These are phyloP conservation scores for Boloria selene DNA, from an alignment of 2,888 invertebrate species.

Conservation along the genomic window DNA sequence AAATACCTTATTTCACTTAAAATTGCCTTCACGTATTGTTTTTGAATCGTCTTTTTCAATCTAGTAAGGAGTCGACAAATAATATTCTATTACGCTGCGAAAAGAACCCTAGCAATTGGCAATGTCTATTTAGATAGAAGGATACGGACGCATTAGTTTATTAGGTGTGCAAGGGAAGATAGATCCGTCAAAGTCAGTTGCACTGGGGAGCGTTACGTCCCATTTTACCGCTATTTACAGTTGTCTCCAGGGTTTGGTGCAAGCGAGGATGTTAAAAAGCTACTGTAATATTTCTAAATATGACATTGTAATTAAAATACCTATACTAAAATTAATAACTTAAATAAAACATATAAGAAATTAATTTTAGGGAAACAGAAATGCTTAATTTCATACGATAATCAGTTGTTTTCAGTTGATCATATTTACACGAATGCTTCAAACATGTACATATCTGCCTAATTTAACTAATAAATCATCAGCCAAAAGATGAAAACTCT, in stretches of 20 bases:
- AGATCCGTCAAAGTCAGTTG: constrained; percentile 74
- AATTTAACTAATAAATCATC: too few relatives aligned
- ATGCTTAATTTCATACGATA: too few relatives aligned
- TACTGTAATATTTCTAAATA: not conserved
- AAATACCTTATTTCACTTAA: constrained; percentile 12
- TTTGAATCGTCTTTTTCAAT: constrained; percentile 11
- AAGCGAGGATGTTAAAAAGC: constrained; percentile 28
- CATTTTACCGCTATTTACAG: constrained; percentile 73
- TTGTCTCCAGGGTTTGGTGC: constrained; percentile 43
- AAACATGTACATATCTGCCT: too few relatives aligned
- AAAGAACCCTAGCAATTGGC: constrained; percentile 41
- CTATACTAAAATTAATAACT: too few relatives aligned
- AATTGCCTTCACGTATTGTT: constrained; percentile 6
- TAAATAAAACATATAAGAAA: too few relatives aligned
- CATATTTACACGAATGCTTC: too few relatives aligned
- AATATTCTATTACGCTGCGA: constrained; percentile 37
- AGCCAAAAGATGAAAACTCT: too few relatives aligned
- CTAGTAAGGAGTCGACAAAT: constrained; percentile 22
- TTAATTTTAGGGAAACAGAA: too few relatives aligned
- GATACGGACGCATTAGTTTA: constrained; percentile 70
- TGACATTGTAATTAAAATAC: too few relatives aligned
- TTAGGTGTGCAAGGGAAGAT: constrained; percentile 73
- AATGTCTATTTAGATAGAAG: constrained; percentile 48
- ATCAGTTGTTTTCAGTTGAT: too few relatives aligned
- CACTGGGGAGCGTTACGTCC: constrained; percentile 61